Percentiles rank a stretch among this genome's conserved stretches.
These are phyloP conservation scores for Sebastes oblongus DNA, from an alignment of 2,797 vertebrate genomes.

Conservation along the genomic window DNA sequence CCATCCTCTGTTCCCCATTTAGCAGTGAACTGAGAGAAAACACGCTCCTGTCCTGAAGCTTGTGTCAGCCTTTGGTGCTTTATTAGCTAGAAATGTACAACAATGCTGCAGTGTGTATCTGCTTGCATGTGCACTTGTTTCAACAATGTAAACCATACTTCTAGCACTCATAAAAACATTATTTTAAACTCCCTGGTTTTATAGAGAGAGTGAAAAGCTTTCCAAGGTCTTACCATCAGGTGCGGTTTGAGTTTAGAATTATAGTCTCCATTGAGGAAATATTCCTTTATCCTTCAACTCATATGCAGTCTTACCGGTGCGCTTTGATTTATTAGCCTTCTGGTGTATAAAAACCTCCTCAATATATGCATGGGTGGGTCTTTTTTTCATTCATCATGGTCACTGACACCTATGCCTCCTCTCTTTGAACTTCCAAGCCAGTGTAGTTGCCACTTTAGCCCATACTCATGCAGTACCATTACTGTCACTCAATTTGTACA, in stretches of 20 bases:
- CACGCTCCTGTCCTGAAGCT: neutral
- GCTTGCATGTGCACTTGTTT: neutral
- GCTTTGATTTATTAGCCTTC: constrained; percentile 13
- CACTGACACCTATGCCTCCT: neutral
- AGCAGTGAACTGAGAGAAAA: neutral
- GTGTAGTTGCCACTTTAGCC: neutral
- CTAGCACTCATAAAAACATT: neutral
- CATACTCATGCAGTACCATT: neutral
- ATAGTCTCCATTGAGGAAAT: neutral
- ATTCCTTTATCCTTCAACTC: neutral
- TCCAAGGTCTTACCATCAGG: constrained; percentile 12
- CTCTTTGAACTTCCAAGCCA: neutral
- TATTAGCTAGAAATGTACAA: neutral
- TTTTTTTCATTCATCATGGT: neutral
- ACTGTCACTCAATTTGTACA: neutral
- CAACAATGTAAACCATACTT: neutral
- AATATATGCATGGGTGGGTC: neutral
- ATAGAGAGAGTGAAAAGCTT: neutral
- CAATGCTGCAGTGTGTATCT: neutral
- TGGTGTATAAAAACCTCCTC: neutral
- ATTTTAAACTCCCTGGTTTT: neutral
- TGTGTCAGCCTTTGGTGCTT: constrained; percentile 4
- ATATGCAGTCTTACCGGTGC: neutral
- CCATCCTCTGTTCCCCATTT: neutral
- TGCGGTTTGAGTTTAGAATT: neutral